Base-by-base conservation (phyloP, 2,888 invertebrate genomes). In the Mellilla xanthometata region DNA sequence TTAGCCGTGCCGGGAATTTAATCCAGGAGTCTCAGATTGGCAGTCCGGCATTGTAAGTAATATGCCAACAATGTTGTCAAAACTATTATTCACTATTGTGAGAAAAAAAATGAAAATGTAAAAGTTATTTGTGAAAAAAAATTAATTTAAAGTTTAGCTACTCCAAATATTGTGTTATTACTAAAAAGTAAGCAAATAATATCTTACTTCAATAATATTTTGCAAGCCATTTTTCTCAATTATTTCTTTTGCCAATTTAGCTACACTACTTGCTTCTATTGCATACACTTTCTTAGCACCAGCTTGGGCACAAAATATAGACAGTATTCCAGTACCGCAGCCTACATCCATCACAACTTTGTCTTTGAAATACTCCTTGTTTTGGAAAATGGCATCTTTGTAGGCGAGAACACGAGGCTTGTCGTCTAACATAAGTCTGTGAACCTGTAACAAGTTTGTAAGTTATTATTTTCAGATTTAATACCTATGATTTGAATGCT, bases 251-350 rank as follows among this genome's bases (percentile, higher is more conserved):
- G 95, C 93, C 35, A 95, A 73, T 62, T 87, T 80, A 2, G 93
- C 94, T 24, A 95, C 77, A 53, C 92, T 91, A 63, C 95, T 95
- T 1, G 95, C 96, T 91, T 97, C 96, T 0, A 97, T 92, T 5
- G 96, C 95, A 75, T 94, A 96, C 0, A 97, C 97, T 76, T 94
- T 93, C 44, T 91, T 92, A 3, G 98, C 98, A n/a, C 98, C 98
- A 19, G 96, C 97, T 80, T 94, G 82, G 26, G 96, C 97, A 76
- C 96, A 96, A 79, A 97, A 96, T 65, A 97, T 87, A 1, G 97
- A 97, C 13, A 99, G 82, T 59, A 99, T 96, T 13, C 98, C 96
- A 10, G 95, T 95, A 1, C 96, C 96, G 49, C 96, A 94, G 1
- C 96, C 96, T 38, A 96, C 93, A 82, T 96, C 97, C 87, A 98